Evolutionary conservation across 2,888 invertebrate genomes (phyloP), one percentile per base, ranked within the genome.

Genomic region (Plebejus anna): DNA sequence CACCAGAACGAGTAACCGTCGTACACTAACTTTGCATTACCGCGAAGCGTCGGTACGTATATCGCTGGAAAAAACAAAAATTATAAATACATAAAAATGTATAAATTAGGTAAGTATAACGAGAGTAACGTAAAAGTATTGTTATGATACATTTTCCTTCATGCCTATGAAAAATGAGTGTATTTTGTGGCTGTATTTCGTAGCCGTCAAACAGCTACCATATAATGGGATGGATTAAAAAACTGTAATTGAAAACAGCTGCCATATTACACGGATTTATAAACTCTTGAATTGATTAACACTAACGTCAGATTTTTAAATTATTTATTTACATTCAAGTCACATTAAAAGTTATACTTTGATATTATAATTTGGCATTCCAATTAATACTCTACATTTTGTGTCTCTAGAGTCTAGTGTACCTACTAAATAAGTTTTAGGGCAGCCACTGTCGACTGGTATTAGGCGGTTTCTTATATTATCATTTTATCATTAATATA

Each of bases 1-100:
- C 83, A 82, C 83, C 83, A 84, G 55, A 80, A 84, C 0, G 83
- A 81, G 75, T 80, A 75, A 5, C 80, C 79, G 1, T 77, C 77
- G 76, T 80, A 82, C 4, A 76, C 77, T 6, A 84, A 77, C 9
- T 79, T 81, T 32, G 79, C 81, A 57, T 82, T 82, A 0, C 84
- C 84, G n/a, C 70, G 78, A 4, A 47, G 75, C 1, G 83, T 83
- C 2, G 82, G 83, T 9, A 83, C 6, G n/a, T 81, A 83, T 61
- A 80, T 75, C 4, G 75, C 81, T 81, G 77, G 22, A 79, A 79
- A 59, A 59, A 59, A 22, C 22, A 5, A 55, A 55, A 42, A 42
- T 42, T 42, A 1, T 42, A 42, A 6, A 42, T 32, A 32, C 32
- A 32, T 32, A 32, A 32, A 47, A 47, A 47, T 11, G 9, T 47